Base-by-base conservation (phyloP, 2,797 vertebrate genomes). In the Pangasius djambal region DNA sequence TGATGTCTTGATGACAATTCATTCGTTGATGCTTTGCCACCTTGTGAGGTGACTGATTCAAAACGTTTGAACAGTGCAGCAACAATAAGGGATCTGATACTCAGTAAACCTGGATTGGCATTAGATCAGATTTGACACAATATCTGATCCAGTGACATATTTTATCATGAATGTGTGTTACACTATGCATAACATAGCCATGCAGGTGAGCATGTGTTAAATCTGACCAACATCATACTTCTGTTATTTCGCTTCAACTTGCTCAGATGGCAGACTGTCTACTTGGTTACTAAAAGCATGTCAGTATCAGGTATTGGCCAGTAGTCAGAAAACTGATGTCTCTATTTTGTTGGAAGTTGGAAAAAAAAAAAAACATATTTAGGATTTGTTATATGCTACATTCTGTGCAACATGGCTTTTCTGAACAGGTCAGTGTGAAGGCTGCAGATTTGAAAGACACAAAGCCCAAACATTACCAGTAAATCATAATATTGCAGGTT, bases 401-500 rank as follows among this genome's bases (percentile, higher is more conserved):
- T 55, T 8, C 16, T 74, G 40, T 12, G 37, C 72, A 44, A 48
- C 37, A 75, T 40, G 52, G 52, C 15, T 52, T 75, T 28, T 70
- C 44, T 70, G 31, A 48, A 9, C 48, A 48, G 48, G 40, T 22
- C 48, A 55, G 12, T 78, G 48, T 55, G 15, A 79, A 79, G n/a
- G 7, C 28, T 79, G 20, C 34, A 82, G 34, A 34, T 40, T 40
- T 34, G 31, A 81, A 59, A 34, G 28, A 78, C 48, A n/a, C 75
- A 16, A 52, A n/a, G 15, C 6, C 28, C 34, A 79, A n/a, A 79
- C 15, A 59, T 6, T 37, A 59, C 8, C 31, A 25, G 18, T 25
- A 37, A 59, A 82, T 52, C 7, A 52, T 50, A 81, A 57, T 81
- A 37, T 34, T 59, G 55, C 78, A 81, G 55, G 18, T 83, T 83